phyloP scores from a whole-genome alignment of 2,113 vertebrate species.

The Notothenia coriiceps region DNA sequence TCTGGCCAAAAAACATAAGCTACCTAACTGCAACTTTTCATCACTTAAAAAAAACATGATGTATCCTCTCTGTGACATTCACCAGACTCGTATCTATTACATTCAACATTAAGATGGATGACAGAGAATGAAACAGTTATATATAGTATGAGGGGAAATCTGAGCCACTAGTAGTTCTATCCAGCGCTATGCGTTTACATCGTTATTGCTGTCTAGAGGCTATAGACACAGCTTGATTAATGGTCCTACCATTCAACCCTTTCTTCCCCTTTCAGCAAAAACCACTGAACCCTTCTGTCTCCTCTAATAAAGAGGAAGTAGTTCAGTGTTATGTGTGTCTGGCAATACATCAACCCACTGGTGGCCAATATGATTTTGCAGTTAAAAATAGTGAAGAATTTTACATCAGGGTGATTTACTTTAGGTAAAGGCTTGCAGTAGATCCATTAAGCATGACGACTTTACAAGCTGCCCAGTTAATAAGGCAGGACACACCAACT shows the following conservation, averaged over 20 bases:
- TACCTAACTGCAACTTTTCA: slow-evolving; percentile 29
- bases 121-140: neutral
- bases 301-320: neutral
- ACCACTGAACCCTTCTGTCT: slow-evolving; percentile 4
- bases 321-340: neutral
- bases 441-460: slow-evolving; percentile 29
- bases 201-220: slow-evolving; percentile 43
- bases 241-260: slow-evolving; percentile 25
- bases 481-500: slow-evolving; percentile 27
- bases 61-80: slow-evolving; percentile 32
- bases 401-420: neutral
- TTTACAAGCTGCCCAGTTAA: slow-evolving; percentile 20
- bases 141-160: slow-evolving; percentile 31
- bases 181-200: neutral
- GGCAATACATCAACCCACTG: neutral
- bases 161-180: slow-evolving; percentile 15
- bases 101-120: slow-evolving; percentile 3
- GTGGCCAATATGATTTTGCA: neutral
- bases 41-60: slow-evolving; percentile 19
- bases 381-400: neutral
- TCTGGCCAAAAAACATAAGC: slow-evolving; percentile 55
- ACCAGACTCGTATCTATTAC: slow-evolving; percentile 7
- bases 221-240: slow-evolving; percentile 35
- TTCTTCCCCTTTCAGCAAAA: slow-evolving; percentile 20
- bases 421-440: neutral